phyloP scores from a whole-genome alignment of 2,888 invertebrate species.

The Podotricha telesiphe region DNA sequence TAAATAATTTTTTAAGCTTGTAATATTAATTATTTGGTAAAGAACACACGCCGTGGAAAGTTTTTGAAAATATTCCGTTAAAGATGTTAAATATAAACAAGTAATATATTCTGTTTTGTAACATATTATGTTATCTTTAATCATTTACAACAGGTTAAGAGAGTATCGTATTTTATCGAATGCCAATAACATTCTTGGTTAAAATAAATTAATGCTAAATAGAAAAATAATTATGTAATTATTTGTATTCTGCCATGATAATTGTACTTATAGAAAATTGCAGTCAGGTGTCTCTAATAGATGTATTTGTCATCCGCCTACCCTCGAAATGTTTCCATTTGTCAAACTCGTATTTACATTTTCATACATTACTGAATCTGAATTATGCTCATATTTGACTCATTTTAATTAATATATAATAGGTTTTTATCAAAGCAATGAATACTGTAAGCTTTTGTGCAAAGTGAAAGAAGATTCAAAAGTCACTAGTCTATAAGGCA shows the following conservation, averaged over 20 bases:
- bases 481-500: neutral
- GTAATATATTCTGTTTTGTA: neutral
- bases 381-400: slow-evolving; percentile 42
- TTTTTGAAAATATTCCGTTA: slow-evolving; percentile 1
- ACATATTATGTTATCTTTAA: neutral
- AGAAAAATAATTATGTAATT: slow-evolving; percentile 6
- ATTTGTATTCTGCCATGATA: slow-evolving; percentile 34
- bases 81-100: neutral
- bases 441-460: neutral
- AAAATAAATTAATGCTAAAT: neutral
- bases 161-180: neutral
- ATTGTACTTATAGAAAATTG: slow-evolving; percentile 60
- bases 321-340: slow-evolving; percentile 69
- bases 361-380: slow-evolving; percentile 54
- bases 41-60: slow-evolving; percentile 2
- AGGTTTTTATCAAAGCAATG: slow-evolving; percentile 9
- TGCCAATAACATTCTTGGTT: neutral
- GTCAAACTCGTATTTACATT: slow-evolving; percentile 66
- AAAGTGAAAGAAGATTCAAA: neutral
- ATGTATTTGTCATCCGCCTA: slow-evolving; percentile 73
- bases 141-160: slow-evolving; percentile 1
- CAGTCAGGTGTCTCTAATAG: slow-evolving; percentile 73
- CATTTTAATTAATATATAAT: slow-evolving; percentile 30
- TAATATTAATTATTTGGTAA: slow-evolving; percentile 1
- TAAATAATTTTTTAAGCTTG: slow-evolving; percentile 6